phyloP scores from a whole-genome alignment of 2,113 vertebrate genomes.

The Tachuris rubrigastra region DNA sequence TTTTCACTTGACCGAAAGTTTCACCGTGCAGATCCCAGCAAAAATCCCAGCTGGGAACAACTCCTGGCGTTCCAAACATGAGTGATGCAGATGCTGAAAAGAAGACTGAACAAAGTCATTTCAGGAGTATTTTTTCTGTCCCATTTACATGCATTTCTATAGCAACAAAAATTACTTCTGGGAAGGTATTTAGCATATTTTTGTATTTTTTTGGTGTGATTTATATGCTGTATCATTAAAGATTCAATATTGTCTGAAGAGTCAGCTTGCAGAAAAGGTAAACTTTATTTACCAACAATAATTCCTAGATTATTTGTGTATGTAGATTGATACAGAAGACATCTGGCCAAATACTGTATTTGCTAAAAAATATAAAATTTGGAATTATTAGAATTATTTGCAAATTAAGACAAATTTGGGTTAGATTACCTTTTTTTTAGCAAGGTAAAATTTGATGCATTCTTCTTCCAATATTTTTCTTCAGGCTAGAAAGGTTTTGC shows the following conservation, averaged over 20 bases:
- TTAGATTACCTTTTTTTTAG: background rate
- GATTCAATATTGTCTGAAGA: background rate
- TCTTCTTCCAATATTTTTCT: background rate
- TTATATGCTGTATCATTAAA: background rate
- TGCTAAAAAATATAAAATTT: background rate
- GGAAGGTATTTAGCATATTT: background rate
- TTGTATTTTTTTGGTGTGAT: background rate
- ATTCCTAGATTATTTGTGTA: background rate
- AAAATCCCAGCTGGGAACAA: background rate
- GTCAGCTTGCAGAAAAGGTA: background rate
- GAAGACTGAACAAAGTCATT: background rate
- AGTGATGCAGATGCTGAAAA: background rate
- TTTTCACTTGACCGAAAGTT: background rate
- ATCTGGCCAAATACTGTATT: background rate
- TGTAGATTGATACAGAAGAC: background rate
- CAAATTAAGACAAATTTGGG: background rate
- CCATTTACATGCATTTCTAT: background rate
- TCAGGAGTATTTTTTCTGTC: background rate
- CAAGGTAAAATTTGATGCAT: background rate
- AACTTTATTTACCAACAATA: background rate
- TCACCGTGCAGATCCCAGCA: background rate
- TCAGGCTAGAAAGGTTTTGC: background rate
- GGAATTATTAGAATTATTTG: background rate
- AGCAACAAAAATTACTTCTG: background rate
- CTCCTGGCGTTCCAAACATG: background rate